Evolutionary conservation across 2,113 vertebrate genomes (phyloP).

Genomic region (Clupea harengus): DNA sequence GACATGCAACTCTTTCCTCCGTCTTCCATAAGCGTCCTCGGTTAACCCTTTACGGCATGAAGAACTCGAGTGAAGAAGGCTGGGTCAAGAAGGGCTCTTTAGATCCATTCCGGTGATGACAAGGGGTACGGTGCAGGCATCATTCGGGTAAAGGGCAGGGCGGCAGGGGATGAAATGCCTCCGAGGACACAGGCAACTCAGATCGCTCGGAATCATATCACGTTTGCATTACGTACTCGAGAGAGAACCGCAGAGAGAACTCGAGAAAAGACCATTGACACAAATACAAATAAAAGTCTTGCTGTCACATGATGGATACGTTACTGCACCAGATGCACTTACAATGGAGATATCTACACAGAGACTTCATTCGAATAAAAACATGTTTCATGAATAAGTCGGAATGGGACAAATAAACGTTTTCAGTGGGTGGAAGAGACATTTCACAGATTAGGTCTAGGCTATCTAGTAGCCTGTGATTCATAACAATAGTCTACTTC

Average conservation of each 20-base stretch:
- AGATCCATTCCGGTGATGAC: background rate
- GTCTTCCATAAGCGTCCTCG: background rate
- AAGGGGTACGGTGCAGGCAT: background rate
- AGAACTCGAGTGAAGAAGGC: background rate
- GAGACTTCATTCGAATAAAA: background rate
- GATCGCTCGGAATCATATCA: background rate
- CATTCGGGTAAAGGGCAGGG: background rate
- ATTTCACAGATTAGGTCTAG: background rate
- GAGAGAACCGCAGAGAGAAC: background rate
- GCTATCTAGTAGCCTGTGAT: background rate
- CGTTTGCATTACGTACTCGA: background rate
- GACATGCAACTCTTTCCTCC: conserved; percentile 7
- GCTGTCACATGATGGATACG: background rate
- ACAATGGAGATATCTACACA: conserved; percentile 36
- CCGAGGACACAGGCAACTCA: background rate
- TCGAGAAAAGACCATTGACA: background rate
- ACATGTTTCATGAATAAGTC: conserved; percentile 13
- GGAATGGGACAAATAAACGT: background rate
- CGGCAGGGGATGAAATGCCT: background rate
- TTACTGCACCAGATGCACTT: background rate
- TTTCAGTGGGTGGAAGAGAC: background rate
- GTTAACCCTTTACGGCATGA: background rate
- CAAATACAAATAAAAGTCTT: background rate
- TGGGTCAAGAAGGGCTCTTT: background rate
- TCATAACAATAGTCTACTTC: background rate